phyloP scores from a whole-genome alignment of 2,113 vertebrate species.

The Pyxicephalus adspersus region DNA sequence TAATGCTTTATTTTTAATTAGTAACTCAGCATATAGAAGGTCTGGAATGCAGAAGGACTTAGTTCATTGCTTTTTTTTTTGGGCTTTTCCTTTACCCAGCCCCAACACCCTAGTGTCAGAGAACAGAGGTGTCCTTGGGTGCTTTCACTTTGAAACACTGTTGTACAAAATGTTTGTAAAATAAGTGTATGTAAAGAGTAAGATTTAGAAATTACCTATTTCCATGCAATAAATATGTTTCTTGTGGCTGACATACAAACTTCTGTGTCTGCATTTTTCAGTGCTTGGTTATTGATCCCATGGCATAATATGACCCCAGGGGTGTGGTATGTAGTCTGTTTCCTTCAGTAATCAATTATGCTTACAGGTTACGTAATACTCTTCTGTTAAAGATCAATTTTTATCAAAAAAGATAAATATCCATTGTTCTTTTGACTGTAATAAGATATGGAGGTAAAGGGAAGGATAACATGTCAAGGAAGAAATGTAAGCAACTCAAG shows the following conservation, averaged over 20 bases:
- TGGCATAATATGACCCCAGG: slow-evolving; percentile 9
- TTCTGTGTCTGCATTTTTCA: not conserved
- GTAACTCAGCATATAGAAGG: too few species aligned
- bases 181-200: too few species aligned
- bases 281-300: slow-evolving; percentile 29
- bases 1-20: too few species aligned
- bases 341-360: slow-evolving; percentile 49
- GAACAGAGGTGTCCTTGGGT: too few species aligned
- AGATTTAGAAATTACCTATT: too few species aligned
- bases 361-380: slow-evolving; percentile 27
- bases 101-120: too few species aligned
- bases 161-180: too few species aligned
- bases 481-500: not conserved
- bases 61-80: too few species aligned
- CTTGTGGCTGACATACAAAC: not conserved
- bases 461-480: not conserved
- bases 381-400: slow-evolving; percentile 49
- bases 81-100: too few species aligned
- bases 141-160: too few species aligned
- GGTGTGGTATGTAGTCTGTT: slow-evolving; percentile 10
- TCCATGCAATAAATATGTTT: too few species aligned
- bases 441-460: not conserved
- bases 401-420: slow-evolving; percentile 50
- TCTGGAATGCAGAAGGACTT: too few species aligned
- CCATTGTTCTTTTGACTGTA: slow-evolving; percentile 51